These are phyloP conservation scores for Magallana gigas DNA, from an alignment of 1,140 invertebrate genomes.

Conservation along the genomic window DNA sequence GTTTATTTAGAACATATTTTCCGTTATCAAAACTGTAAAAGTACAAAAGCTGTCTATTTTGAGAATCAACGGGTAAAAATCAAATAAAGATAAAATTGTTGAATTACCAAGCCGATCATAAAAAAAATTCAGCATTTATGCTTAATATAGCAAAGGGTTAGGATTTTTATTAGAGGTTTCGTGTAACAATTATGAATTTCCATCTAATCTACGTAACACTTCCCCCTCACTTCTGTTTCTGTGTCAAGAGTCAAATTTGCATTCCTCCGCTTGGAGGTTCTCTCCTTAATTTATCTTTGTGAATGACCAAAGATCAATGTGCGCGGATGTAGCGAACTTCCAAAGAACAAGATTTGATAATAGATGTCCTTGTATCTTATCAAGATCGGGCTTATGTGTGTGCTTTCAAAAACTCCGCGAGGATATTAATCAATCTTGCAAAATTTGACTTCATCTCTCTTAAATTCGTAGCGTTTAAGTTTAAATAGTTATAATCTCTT, in stretches of 20 bases:
- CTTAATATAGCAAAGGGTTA: neutral
- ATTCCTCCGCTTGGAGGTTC: slow-evolving; percentile 1
- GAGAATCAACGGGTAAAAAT: neutral
- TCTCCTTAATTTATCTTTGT: neutral
- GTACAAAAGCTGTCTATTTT: too few relatives aligned
- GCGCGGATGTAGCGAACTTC: neutral
- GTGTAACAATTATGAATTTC: neutral
- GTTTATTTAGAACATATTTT: too few relatives aligned
- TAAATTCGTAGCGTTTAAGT: too few relatives aligned
- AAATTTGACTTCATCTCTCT: too few relatives aligned
- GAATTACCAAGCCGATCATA: neutral
- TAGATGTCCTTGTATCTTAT: neutral
- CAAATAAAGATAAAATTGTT: neutral
- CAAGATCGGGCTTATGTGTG: neutral
- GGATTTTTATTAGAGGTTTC: neutral
- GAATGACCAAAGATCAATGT: slow-evolving; percentile 19
- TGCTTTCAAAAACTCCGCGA: too few relatives aligned
- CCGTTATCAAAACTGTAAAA: too few relatives aligned
- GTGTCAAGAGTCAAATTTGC: neutral
- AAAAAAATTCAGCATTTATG: neutral
- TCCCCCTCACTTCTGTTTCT: neutral
- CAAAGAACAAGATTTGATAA: slow-evolving; percentile 23
- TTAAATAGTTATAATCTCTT: too few relatives aligned
- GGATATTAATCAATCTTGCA: too few relatives aligned
- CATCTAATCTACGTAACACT: neutral